These are phyloP conservation scores for Dioctria linearis DNA, from an alignment of 2,888 invertebrate genomes.

Conservation along the genomic window DNA sequence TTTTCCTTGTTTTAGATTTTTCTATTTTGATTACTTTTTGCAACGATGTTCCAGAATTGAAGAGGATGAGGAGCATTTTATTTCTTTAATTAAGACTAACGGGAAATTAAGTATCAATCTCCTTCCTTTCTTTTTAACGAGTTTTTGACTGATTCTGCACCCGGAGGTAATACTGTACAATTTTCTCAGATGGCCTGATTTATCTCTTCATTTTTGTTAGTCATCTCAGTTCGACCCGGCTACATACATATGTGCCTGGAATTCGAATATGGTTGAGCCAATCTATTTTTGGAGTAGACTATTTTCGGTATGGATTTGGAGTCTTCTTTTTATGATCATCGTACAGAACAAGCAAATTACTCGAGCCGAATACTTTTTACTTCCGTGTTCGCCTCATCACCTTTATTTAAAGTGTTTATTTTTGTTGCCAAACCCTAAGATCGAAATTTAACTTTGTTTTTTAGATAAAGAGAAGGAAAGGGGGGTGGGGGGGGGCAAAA, in stretches of 20 bases:
- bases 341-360: neutral
- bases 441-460: neutral
- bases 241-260: neutral
- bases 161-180: neutral
- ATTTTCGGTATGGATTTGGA: neutral
- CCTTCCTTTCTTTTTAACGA: slow-evolving; percentile 11
- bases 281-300: neutral
- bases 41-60: neutral
- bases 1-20: slow-evolving; percentile 37
- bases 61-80: neutral
- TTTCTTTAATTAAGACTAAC: slow-evolving; percentile 1
- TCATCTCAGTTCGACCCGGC: neutral
- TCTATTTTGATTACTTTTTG: slow-evolving; percentile 12
- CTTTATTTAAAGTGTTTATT: neutral
- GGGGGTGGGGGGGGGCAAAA: neutral
- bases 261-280: neutral
- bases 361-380: neutral
- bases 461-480: neutral
- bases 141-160: slow-evolving; percentile 12
- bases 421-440: neutral
- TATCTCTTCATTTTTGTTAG: neutral
- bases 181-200: neutral
- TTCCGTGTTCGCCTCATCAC: neutral
- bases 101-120: neutral
- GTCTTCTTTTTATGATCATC: neutral